phyloP scores from a whole-genome alignment of 2,113 vertebrate species.

The Hemiprocne comata region DNA sequence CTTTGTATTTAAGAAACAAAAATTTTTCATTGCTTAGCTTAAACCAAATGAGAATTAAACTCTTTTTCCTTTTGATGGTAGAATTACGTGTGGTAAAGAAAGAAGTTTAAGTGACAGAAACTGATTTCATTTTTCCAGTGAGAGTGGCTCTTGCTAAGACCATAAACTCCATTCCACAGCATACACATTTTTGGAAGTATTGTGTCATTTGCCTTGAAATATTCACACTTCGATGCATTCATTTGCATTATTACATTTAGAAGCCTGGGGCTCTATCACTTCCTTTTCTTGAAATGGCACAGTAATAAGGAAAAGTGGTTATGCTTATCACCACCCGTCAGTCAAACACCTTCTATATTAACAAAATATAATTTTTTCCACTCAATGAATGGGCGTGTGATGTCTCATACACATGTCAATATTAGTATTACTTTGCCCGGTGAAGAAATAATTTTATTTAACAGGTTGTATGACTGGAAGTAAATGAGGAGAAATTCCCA shows the following conservation, averaged over 20 bases:
- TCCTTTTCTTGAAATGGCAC: constrained; percentile 74
- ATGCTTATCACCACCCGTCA: constrained; percentile 76
- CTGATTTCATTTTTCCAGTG: neutral
- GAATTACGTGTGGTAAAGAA: neutral
- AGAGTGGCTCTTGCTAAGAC: neutral
- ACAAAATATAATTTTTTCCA: constrained; percentile 73
- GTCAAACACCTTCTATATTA: constrained; percentile 74
- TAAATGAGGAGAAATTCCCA: constrained; percentile 65
- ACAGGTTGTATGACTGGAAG: constrained; percentile 58
- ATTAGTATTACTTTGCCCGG: constrained; percentile 56
- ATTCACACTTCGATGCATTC: constrained; percentile 58
- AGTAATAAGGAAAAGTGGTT: constrained; percentile 77
- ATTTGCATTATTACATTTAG: constrained; percentile 75
- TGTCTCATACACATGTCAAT: constrained; percentile 69
- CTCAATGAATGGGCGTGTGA: constrained; percentile 61
- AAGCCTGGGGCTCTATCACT: constrained; percentile 77
- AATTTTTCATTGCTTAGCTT: neutral
- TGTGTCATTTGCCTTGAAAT: constrained; percentile 36
- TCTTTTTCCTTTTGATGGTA: neutral
- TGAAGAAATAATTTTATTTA: constrained; percentile 72
- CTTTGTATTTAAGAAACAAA: neutral
- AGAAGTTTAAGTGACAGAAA: neutral
- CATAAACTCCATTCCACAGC: neutral
- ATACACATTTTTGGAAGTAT: constrained; percentile 31
- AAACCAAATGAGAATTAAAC: neutral